Evolutionary conservation across 2,888 invertebrate species (phyloP), one percentile per base, ranked within the genome.

Genomic region (Ornithoptera alexandrae): DNA sequence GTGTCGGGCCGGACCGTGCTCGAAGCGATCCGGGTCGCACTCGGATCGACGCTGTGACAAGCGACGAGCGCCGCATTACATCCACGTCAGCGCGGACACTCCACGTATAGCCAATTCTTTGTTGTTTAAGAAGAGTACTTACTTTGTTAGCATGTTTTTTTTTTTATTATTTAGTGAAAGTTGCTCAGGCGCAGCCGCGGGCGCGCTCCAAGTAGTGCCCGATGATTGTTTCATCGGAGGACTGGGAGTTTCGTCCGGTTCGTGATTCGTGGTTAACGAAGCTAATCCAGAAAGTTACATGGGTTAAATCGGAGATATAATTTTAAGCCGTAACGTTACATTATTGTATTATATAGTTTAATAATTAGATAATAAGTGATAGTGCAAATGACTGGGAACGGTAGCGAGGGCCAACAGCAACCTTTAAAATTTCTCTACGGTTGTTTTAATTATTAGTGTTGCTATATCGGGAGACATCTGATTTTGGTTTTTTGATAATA

Each of bases 301-400:
- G 81, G 83, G 85, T 80, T 77, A 85, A 83, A 82, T 83, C 81
- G 86, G 84, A 89, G 85, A 84, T 80, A 78, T 90, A 90, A 84
- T 83, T 82, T 71, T 91, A 91, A 90, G 90, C 74, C 79, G 84
- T 87, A 87, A 87, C 84, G 88, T 89, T 90, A 89, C 85, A 85
- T 87, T 88, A 90, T 87, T 88, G 84, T 89, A 90, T 79, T 86
- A 81, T 90, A 89, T 75, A 75, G 69, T 72, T 71, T 73, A 75
- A 69, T 73, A 67, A 82, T 83, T 83, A 82, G 84, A 81, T 81
- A 83, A 84, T 92, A 92, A 89, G 88, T 82, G 81, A 89, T 91
- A 92, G 92, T 92, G 90, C 91, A 92, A 92, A 86, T 83, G 84
- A 87, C 89, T 92, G 92, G 92, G 92, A 90, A 91, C 92, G 92